Base-by-base conservation (phyloP, 2,888 invertebrate genomes). In the Dendrolimus houi region DNA sequence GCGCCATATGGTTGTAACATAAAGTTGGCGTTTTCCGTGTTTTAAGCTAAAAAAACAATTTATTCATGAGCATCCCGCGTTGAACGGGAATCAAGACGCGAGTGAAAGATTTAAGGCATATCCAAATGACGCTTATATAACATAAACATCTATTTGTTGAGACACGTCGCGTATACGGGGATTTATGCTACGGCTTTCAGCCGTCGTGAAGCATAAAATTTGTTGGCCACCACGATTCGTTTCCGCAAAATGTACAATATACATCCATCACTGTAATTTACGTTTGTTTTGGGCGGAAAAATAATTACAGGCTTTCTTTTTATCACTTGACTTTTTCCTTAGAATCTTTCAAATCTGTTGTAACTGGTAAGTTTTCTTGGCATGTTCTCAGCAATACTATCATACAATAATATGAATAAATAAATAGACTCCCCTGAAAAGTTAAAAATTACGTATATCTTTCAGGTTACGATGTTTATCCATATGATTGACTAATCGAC, bases 121-220 rank as follows among this genome's bases (percentile, higher is more conserved):
- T 62, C 62, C 59, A 60, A 62, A 59, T 54, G 56, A 59, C 42
- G 60, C 63, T 60, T 56, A 62, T 47, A 54, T 56, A 60, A 60
- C 60, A 60, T 55, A 58, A 59, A 64, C 59, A 63, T 62, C 60
- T 64, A 57, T 64, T 63, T 66, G 67, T 64, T 59, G 63, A 59
- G 59, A 58, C 55, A 52, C 17, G 57, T 56, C 56, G 58, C 56
- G 57, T 59, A 58, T 59, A 61, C 60, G 61, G 55, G 62, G 67
- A 66, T 64, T 67, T 66, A 67, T 59, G 61, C 57, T 60, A 57
- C 52, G 55, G 63, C 54, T 60, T 64, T 62, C 47, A 47, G 47
- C 47, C 47, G 47, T 47, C 58, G 61, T 57, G 64, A 56, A 59
- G 60, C 62, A 62, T 63, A 61, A 57, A 64, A 64, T 64, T 67